Percentiles rank a stretch among this genome's conserved stretches.
Conservation (phyloP, 2,113 vertebrate genomes). For the Gymnarchus niloticus region DNA sequence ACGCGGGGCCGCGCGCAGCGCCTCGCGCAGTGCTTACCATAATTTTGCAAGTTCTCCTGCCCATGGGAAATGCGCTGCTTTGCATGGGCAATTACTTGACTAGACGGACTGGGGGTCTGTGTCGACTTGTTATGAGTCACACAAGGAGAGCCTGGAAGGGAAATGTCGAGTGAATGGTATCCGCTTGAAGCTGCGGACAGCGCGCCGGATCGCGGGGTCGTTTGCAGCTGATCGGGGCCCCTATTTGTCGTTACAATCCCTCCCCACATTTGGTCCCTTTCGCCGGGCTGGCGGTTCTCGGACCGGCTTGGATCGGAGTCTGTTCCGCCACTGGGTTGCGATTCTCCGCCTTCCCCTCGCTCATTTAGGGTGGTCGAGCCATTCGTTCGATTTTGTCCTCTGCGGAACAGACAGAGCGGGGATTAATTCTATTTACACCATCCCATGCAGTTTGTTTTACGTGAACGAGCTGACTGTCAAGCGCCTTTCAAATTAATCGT, state of each 20-base stretch:
- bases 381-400: constrained; percentile 68
- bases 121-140: constrained; percentile 76
- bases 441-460: constrained; percentile 16
- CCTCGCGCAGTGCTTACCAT: constrained; percentile 51
- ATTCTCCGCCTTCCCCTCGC: constrained; percentile 57
- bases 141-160: constrained; percentile 68
- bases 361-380: constrained; percentile 67
- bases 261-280: constrained; percentile 60
- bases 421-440: constrained; percentile 21
- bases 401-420: constrained; percentile 62
- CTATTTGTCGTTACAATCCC: constrained; percentile 62
- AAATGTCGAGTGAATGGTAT: constrained; percentile 87
- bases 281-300: constrained; percentile 56
- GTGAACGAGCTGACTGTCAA: not conserved
- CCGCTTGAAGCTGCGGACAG: constrained; percentile 81
- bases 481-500: not conserved
- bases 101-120: constrained; percentile 80
- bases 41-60: constrained; percentile 29
- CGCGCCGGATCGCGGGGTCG: constrained; percentile 72
- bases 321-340: constrained; percentile 52
- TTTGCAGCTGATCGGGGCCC: constrained; percentile 69
- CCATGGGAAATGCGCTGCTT: constrained; percentile 46
- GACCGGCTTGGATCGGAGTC: constrained; percentile 50
- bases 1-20: not conserved
- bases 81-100: constrained; percentile 63